These are phyloP conservation scores for Drosophila melanosoma DNA, from an alignment of 2,888 invertebrate species.

Conservation along the genomic window DNA sequence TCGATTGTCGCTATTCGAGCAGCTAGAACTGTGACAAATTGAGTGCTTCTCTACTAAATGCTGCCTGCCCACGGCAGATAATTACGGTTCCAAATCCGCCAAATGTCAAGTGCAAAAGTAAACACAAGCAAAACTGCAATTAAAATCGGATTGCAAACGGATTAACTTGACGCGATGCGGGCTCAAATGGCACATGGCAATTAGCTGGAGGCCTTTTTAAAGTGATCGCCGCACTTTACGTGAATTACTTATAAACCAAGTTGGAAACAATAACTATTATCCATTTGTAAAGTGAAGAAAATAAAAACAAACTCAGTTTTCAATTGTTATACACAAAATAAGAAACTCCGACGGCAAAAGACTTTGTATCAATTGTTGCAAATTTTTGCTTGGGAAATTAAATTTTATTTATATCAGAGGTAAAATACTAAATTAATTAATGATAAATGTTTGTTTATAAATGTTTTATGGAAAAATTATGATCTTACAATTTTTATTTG, in stretches of 20 bases:
- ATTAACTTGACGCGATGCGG: slow-evolving; percentile 53
- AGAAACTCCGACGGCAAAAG: slow-evolving; percentile 60
- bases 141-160: slow-evolving; percentile 51
- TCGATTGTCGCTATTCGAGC: slow-evolving; percentile 19
- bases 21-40: slow-evolving; percentile 73
- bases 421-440: slow-evolving; percentile 21
- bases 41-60: slow-evolving; percentile 7
- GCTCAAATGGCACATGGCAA: slow-evolving; percentile 33
- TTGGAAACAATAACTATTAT: slow-evolving; percentile 9
- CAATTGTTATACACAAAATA: slow-evolving; percentile 29
- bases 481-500: background rate
- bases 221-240: slow-evolving; percentile 28
- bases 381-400: background rate
- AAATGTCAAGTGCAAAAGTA: slow-evolving; percentile 51
- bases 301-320: background rate
- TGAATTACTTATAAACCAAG: slow-evolving; percentile 11
- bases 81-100: slow-evolving; percentile 51
- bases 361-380: slow-evolving; percentile 16
- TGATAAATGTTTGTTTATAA: background rate
- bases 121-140: slow-evolving; percentile 34
- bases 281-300: slow-evolving; percentile 37
- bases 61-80: slow-evolving; percentile 50
- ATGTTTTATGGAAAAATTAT: background rate
- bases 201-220: slow-evolving; percentile 42
- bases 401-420: slow-evolving; percentile 18